Evolutionary conservation across 2,113 vertebrate genomes (phyloP), one percentile per base, ranked within the genome.

Genomic region (Carassius carassius): DNA sequence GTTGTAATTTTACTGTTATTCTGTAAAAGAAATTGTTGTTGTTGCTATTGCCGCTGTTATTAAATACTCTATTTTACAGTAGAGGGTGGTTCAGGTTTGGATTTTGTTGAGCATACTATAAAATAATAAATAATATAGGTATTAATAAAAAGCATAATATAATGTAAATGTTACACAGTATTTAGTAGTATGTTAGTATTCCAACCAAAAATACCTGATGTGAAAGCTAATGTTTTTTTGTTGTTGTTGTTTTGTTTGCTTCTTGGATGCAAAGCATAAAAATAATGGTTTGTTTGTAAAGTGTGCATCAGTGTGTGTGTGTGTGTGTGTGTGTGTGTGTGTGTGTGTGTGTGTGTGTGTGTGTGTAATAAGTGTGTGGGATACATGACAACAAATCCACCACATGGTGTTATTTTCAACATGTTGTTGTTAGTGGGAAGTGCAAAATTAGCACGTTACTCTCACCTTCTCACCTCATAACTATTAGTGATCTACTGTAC

Each of bases 381-480:
- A 83, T 78, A 87, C 79, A 82, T 86, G 72, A 87, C 92, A 86
- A 87, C 89, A 92, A 89, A 51, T 92, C 84, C 76, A 89, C 86
- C 89, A 89, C 83, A 81, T 88, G 81, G 88, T 91, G 92, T 92
- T 82, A 90, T 87, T 87, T 91, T 88, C 90, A 80, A 91, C 94
- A 94, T 93, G 29, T 94, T 94, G 93, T 91, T 92, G 90, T 88
- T 90, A 91, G 93, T 94, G 92, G 92, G 93, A 89, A 91, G 92
- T 93, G 91, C 87, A 88, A 90, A 92, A 90, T 91, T 91, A 84
- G 84, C 89, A 62, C 86, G 84, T 81, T 89, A 23, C 35, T 86
- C 60, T 77, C 85, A 62, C 44, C 86, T 78, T 89, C 84, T 90
- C 88, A 84, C 84, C 82, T 83, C 51, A 85, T 84, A 78, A 78